These are phyloP conservation scores for Staurois parvus DNA, from an alignment of 2,797 vertebrate species.

Conservation along the genomic window DNA sequence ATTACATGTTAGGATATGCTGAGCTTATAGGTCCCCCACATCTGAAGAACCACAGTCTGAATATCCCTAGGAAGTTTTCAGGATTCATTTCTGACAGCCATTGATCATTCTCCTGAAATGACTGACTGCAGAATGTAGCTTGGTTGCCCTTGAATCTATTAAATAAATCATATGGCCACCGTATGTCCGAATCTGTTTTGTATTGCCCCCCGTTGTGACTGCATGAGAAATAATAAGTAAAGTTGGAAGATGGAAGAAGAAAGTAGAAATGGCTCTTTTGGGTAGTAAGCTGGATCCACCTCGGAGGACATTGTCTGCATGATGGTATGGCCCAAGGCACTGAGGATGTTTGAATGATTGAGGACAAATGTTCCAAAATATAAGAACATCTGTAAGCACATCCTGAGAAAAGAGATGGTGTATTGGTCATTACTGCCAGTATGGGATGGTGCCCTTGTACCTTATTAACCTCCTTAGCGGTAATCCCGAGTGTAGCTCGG, in stretches of 20 bases:
- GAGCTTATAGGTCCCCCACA: neutral
- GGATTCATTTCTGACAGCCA: neutral
- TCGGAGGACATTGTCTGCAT: neutral
- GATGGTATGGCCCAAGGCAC: neutral
- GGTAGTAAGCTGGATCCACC: neutral
- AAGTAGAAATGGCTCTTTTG: constrained; percentile 11
- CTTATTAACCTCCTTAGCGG: too few species aligned
- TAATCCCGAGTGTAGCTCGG: too few species aligned
- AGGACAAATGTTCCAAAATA: constrained; percentile 1
- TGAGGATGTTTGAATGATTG: constrained; percentile 7
- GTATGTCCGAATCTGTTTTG: neutral
- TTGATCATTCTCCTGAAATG: neutral
- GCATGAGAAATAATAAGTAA: constrained; percentile 15
- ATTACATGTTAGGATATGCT: neutral
- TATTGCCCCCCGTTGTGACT: constrained; percentile 7
- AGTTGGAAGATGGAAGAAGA: neutral
- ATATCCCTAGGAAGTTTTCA: neutral
- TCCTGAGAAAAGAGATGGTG: neutral
- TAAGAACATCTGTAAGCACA: neutral
- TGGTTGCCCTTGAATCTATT: neutral
- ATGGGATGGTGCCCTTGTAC: neutral
- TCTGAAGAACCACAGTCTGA: neutral
- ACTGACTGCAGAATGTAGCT: neutral
- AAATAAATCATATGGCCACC: constrained; percentile 1
- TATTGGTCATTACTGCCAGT: neutral